Percentiles rank a stretch among this genome's conserved stretches.
Conservation (phyloP, 2,888 invertebrate species). For the Ectemnius cavifrons region DNA sequence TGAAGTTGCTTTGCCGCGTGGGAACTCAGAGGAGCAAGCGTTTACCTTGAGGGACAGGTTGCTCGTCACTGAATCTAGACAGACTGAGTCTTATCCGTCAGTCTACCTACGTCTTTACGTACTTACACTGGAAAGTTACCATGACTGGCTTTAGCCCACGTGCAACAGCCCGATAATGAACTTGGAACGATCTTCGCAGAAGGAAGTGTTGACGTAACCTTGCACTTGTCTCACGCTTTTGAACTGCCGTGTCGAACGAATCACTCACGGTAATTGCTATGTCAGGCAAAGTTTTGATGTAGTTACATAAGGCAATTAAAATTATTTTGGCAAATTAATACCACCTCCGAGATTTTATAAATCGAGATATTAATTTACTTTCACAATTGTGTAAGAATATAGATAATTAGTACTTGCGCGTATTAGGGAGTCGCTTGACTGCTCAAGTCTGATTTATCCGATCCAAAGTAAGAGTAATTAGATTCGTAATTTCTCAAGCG, state of each 20-base stretch:
- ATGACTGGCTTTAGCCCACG: conserved; percentile 44
- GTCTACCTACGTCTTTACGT: conserved; percentile 43
- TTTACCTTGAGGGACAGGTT: conserved; percentile 11
- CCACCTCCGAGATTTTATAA: no score
- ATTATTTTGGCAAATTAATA: no score
- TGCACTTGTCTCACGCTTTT: conserved; percentile 42
- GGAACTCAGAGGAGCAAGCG: neutral
- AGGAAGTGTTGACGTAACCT: conserved; percentile 44
- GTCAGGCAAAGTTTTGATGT: no score
- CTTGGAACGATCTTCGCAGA: conserved; percentile 50
- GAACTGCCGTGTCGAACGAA: conserved; percentile 33
- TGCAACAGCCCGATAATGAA: conserved; percentile 53
- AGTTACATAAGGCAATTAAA: no score
- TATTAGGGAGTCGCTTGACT: neutral
- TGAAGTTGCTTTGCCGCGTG: neutral
- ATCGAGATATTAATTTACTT: no score
- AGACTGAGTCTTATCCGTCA: conserved; percentile 33
- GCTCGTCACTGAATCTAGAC: conserved; percentile 28
- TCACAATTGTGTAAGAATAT: no score
- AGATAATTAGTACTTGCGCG: neutral
- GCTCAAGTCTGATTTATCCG: neutral
- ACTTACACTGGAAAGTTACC: neutral
- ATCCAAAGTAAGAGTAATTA: neutral
- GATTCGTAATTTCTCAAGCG: neutral
- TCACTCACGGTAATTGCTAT: conserved; percentile 26